These are phyloP conservation scores for Melanerpes aurifrons DNA, from an alignment of 2,113 vertebrate genomes.

Conservation along the genomic window DNA sequence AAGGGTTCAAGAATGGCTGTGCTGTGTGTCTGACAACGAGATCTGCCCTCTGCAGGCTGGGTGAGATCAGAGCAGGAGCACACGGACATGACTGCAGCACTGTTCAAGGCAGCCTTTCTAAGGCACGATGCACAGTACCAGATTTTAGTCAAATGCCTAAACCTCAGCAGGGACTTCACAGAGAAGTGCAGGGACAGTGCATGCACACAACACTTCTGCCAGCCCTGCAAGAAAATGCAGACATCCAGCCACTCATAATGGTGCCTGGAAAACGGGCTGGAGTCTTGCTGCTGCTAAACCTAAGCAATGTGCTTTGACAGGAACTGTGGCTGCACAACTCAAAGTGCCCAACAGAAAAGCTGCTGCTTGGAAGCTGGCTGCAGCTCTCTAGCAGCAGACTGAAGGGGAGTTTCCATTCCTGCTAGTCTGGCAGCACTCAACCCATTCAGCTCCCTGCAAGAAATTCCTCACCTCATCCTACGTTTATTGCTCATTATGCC, in stretches of 20 bases:
- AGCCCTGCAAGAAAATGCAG: neutral
- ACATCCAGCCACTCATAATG: neutral
- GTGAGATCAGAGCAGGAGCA: neutral
- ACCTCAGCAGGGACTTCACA: neutral
- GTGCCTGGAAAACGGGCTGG: neutral
- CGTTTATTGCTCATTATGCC: neutral
- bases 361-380: neutral
- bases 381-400: neutral
- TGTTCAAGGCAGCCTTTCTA: neutral
- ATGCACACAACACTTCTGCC: neutral
- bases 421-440: neutral
- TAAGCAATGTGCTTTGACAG: neutral
- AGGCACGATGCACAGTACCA: neutral
- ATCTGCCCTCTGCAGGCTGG: neutral
- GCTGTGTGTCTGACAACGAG: neutral
- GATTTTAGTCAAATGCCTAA: neutral
- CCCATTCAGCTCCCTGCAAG: neutral
- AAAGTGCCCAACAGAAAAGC: neutral
- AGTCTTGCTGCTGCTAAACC: neutral
- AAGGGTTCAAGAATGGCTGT: neutral
- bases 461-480: neutral
- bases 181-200: neutral
- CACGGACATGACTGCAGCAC: neutral
- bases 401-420: neutral
- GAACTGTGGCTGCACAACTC: neutral